phyloP scores from a whole-genome alignment of 2,113 vertebrate genomes.

The Festucalex cinctus region DNA sequence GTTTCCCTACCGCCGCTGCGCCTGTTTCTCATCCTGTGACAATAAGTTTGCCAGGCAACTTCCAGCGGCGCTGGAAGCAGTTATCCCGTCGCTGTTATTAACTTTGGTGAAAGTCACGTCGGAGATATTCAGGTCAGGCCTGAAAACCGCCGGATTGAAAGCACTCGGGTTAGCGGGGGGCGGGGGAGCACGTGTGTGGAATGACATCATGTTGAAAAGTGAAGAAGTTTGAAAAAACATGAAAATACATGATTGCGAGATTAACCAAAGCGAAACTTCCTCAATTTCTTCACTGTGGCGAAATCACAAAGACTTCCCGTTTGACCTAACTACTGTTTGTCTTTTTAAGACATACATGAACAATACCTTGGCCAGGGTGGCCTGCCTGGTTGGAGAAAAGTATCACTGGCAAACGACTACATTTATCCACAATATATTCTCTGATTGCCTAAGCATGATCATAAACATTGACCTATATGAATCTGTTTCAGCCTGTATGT shows the following conservation, averaged over 20 bases:
- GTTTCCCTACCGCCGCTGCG: constrained; percentile 53
- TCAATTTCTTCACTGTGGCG: not conserved
- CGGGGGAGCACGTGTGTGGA: constrained; percentile 19
- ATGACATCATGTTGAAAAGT: constrained; percentile 47
- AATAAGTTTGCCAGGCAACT: constrained; percentile 63
- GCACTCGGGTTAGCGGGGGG: constrained; percentile 31
- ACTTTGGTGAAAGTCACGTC: constrained; percentile 60
- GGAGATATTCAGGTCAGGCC: constrained; percentile 65
- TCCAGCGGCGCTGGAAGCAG: constrained; percentile 54
- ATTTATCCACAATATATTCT: no score
- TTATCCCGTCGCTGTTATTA: constrained; percentile 63
- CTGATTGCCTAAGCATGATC: no score
- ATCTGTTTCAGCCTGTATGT: no score
- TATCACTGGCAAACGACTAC: no score
- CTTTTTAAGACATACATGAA: no score
- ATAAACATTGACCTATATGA: no score
- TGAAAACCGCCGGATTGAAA: constrained; percentile 59
- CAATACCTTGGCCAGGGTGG: no score
- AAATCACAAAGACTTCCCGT: not conserved
- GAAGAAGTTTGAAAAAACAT: not conserved
- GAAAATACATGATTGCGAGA: not conserved
- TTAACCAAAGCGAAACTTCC: not conserved
- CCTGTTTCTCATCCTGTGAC: constrained; percentile 64
- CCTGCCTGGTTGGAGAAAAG: no score
- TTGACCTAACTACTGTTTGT: not conserved